A percentile compares a stretch with the other conserved stretches of the same genome.
Evolutionary conservation across 2,888 invertebrate species (phyloP).

Genomic region (Scelioninae gen. 2): DNA sequence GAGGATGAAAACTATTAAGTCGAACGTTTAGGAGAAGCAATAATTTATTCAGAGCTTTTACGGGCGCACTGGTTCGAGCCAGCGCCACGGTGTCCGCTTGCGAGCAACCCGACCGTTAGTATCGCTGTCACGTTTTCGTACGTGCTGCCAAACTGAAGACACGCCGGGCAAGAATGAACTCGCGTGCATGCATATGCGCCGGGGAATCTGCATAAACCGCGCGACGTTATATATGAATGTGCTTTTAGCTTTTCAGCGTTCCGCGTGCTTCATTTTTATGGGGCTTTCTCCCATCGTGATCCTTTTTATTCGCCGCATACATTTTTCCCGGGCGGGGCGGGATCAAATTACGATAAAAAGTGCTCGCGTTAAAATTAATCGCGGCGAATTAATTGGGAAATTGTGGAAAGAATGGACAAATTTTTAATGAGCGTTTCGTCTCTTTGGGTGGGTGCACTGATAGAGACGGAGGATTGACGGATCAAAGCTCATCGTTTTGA

Average conservation of each 20-base stretch:
- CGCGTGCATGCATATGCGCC: constrained; percentile 58
- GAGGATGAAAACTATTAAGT: constrained; percentile 44
- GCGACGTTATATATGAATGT: constrained; percentile 59
- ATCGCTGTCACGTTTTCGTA: constrained; percentile 66
- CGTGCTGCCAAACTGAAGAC: constrained; percentile 62
- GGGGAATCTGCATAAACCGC: constrained; percentile 58
- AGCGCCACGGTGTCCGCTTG: constrained; percentile 46
- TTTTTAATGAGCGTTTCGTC: constrained; percentile 10
- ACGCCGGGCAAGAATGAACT: constrained; percentile 56
- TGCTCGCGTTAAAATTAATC: constrained; percentile 1
- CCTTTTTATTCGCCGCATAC: constrained; percentile 36
- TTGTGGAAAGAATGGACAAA: too few species aligned
- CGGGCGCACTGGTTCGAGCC: constrained; percentile 30
- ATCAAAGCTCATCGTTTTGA: too few species aligned
- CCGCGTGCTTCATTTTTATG: constrained; percentile 51
- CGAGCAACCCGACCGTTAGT: constrained; percentile 65
- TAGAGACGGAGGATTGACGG: too few species aligned
- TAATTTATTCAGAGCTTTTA: constrained; percentile 57
- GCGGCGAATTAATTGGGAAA: constrained; percentile 22
- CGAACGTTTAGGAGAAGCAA: constrained; percentile 53
- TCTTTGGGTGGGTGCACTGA: too few species aligned
- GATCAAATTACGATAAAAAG: constrained; percentile 34
- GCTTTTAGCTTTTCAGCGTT: constrained; percentile 58
- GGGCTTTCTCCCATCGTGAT: constrained; percentile 31
- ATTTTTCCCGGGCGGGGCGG: neutral